phyloP scores from a whole-genome alignment of 2,113 vertebrate species.

The Callipepla californica region DNA sequence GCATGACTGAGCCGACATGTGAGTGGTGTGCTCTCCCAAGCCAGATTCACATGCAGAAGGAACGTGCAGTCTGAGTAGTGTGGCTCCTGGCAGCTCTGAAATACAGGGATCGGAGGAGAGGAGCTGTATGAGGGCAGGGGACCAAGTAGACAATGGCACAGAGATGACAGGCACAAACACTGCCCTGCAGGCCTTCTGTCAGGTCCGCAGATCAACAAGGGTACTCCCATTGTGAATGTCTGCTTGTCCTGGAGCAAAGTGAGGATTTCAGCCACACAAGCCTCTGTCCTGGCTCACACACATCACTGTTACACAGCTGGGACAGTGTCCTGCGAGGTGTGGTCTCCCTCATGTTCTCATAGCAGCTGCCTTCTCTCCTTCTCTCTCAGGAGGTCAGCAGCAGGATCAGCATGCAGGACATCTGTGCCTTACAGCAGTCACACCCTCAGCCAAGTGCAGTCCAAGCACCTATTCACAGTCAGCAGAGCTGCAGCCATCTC shows the following conservation, averaged over 20 bases:
- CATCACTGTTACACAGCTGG: slow-evolving; percentile 26
- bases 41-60: background rate
- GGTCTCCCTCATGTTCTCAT: slow-evolving; percentile 25
- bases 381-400: slow-evolving; percentile 46
- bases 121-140: background rate
- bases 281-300: slow-evolving; percentile 56
- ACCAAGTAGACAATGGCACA: background rate
- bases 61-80: background rate
- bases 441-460: slow-evolving; percentile 15
- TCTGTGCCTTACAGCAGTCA: slow-evolving; percentile 21
- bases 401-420: slow-evolving; percentile 41
- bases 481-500: background rate
- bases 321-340: slow-evolving; percentile 41
- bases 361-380: slow-evolving; percentile 14
- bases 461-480: background rate
- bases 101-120: background rate
- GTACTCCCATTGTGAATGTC: slow-evolving; percentile 50
- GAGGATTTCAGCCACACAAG: slow-evolving; percentile 49
- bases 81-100: slow-evolving; percentile 21
- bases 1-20: rapidly evolving
- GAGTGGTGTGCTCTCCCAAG: background rate
- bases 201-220: background rate
- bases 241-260: slow-evolving; percentile 15
- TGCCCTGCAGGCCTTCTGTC: slow-evolving; percentile 37
- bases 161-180: background rate